A percentile compares a stretch with the other conserved stretches of the same genome.
Evolutionary conservation across 2,888 invertebrate genomes (phyloP).

Genomic region (Tipula vernalis): DNA sequence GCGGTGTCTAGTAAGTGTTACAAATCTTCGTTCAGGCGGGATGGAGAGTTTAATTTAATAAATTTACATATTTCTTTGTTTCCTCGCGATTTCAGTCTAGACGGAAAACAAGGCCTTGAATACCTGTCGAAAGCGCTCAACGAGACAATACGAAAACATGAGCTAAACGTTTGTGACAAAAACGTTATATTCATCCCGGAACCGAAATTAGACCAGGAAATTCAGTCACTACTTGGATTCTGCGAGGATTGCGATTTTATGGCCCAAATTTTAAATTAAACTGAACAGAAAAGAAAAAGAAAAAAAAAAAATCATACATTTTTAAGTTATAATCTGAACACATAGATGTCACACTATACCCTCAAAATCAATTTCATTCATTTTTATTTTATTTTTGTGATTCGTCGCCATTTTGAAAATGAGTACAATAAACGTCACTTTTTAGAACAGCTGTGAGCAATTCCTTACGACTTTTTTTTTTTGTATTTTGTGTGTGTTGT

Average conservation of each 20-base stretch:
- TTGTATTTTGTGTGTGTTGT: neutral
- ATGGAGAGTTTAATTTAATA: no score
- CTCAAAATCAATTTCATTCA: neutral
- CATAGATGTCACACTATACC: constrained; percentile 8
- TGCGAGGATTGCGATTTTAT: neutral
- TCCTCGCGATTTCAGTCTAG: neutral
- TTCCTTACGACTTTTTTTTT: neutral
- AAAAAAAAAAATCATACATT: neutral
- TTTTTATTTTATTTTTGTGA: neutral
- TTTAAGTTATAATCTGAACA: neutral
- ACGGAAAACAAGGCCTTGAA: neutral
- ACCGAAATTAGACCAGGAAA: neutral
- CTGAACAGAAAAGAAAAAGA: neutral
- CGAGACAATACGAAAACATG: neutral
- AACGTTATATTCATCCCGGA: neutral
- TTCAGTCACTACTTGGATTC: neutral
- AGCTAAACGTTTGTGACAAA: neutral
- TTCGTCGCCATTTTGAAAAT: neutral
- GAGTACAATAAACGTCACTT: constrained; percentile 10
- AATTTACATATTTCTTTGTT: neutral
- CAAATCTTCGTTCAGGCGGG: no score
- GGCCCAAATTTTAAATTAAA: neutral
- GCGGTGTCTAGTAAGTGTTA: neutral
- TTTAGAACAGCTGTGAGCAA: constrained; percentile 9
- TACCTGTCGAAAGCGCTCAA: neutral